A percentile compares a stretch with the other conserved stretches of the same genome.
These are phyloP conservation scores for Lutraria lutraria DNA, from an alignment of 2,888 invertebrate species.

Conservation along the genomic window DNA sequence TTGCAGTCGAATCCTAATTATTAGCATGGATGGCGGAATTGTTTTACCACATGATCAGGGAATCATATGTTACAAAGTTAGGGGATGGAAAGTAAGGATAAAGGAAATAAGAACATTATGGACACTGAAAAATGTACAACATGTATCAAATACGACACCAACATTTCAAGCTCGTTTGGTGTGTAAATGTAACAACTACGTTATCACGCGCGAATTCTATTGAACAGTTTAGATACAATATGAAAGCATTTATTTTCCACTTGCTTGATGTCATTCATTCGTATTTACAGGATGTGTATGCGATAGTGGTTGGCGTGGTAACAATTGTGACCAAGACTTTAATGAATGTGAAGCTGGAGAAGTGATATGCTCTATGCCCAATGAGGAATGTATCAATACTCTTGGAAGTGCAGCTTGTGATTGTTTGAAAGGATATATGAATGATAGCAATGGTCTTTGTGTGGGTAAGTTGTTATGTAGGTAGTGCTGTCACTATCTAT, in stretches of 20 bases:
- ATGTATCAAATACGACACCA: no score
- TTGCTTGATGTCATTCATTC: background rate
- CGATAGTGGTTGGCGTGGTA: constrained; percentile 23
- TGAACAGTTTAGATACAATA: background rate
- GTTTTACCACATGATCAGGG: no score
- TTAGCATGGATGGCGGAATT: no score
- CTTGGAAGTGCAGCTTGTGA: constrained; percentile 9
- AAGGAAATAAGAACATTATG: no score
- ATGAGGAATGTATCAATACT: constrained; percentile 30
- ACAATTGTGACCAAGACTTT: constrained; percentile 16
- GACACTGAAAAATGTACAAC: no score
- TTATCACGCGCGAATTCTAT: background rate
- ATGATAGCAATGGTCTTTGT: background rate
- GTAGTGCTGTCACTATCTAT: background rate
- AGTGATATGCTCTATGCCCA: background rate
- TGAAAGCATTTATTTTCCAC: background rate
- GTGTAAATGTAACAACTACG: background rate
- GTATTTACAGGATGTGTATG: constrained; percentile 26
- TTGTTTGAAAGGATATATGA: constrained; percentile 12
- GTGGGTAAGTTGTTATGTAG: background rate
- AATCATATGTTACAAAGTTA: no score
- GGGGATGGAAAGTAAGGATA: no score
- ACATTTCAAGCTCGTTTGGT: no score
- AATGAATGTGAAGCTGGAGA: background rate
- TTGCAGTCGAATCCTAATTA: no score